Conservation (phyloP, 2,797 vertebrate species). For the Acanthurus lineatus region DNA sequence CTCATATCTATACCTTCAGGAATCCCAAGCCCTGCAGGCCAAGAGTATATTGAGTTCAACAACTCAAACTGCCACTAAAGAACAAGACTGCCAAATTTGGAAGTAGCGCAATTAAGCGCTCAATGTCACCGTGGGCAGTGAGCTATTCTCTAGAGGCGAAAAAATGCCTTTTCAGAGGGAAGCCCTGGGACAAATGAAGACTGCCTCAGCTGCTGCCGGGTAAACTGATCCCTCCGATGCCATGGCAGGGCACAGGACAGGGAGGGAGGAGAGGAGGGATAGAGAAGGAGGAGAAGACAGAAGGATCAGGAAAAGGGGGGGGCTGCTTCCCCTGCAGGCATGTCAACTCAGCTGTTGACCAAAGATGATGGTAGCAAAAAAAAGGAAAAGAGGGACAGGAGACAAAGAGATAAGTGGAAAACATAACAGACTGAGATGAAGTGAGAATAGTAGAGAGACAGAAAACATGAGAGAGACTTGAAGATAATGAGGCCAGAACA, state of each 20-base stretch:
- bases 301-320: constrained; percentile 37
- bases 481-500: constrained; percentile 36
- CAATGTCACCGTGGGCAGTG: constrained; percentile 77
- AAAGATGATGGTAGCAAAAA: constrained; percentile 75
- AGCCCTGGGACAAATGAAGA: constrained; percentile 79
- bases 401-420: constrained; percentile 59
- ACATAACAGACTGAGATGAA: constrained; percentile 45
- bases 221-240: constrained; percentile 80
- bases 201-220: constrained; percentile 81
- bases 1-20: constrained; percentile 70
- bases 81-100: constrained; percentile 77
- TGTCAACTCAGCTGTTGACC: constrained; percentile 78
- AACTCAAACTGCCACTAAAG: constrained; percentile 73
- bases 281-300: constrained; percentile 40
- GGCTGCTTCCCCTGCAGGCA: constrained; percentile 69
- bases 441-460: constrained; percentile 30
- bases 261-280: constrained; percentile 53
- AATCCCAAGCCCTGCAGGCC: constrained; percentile 64
- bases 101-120: constrained; percentile 78
- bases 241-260: constrained; percentile 67
- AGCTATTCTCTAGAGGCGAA: constrained; percentile 75
- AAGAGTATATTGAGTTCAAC: constrained; percentile 72
- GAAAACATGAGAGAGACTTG: constrained; percentile 11
- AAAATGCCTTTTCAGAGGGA: constrained; percentile 81
- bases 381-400: constrained; percentile 47